Conservation (phyloP, 2,888 invertebrate species). For the Bugula neritina region DNA sequence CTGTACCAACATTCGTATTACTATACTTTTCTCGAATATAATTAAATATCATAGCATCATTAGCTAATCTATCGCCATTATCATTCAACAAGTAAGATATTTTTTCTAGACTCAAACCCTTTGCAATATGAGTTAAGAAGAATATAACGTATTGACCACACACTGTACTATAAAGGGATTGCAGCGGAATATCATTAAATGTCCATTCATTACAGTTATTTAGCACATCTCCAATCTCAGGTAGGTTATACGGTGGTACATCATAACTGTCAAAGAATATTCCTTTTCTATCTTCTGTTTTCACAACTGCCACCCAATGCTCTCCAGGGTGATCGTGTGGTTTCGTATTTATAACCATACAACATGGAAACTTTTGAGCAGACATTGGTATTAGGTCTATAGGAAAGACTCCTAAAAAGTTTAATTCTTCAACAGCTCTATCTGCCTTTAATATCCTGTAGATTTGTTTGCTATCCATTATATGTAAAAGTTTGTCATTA, state of each 20-base stretch:
- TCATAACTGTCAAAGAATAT: slow-evolving; percentile 18
- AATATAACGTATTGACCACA: slow-evolving; percentile 18
- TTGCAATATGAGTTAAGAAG: slow-evolving; percentile 8
- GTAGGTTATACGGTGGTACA: background rate
- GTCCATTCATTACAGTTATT: background rate
- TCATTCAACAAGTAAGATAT: background rate
- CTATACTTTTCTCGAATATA: background rate
- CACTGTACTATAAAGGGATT: background rate
- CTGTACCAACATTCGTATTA: background rate
- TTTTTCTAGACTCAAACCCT: background rate
- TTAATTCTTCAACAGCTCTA: background rate
- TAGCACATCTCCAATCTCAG: slow-evolving; percentile 16
- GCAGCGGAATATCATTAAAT: background rate
- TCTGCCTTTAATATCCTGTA: background rate
- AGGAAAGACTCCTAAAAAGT: background rate
- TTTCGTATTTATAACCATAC: slow-evolving; percentile 6
- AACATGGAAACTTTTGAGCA: slow-evolving; percentile 1
- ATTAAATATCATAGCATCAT: slow-evolving; percentile 8
- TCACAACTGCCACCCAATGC: slow-evolving; percentile 16
- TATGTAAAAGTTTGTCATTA: background rate
- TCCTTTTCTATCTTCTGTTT: slow-evolving; percentile 5
- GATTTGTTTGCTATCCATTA: slow-evolving; percentile 19
- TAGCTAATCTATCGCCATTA: background rate
- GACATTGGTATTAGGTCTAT: background rate
- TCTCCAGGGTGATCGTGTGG: slow-evolving; percentile 10